Evolutionary conservation across 2,113 vertebrate species (phyloP), one percentile per base, ranked within the genome.

Genomic region (Pseudorasbora parva): DNA sequence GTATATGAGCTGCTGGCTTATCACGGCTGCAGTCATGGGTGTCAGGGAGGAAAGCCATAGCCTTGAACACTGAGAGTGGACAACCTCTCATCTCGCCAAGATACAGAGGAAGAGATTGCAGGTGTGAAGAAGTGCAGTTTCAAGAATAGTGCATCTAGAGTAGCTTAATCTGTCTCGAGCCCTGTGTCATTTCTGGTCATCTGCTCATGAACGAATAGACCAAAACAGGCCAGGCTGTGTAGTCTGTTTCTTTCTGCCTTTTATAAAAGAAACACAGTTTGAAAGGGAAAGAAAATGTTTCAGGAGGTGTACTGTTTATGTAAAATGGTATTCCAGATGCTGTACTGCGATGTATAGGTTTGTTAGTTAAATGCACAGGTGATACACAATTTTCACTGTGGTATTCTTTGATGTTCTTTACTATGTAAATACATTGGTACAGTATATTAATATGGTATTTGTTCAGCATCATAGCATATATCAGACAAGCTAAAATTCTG

Each of bases 1-100:
- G 83, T 91, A 87, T 89, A 87, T 89, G 86, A 90, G 86, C 89
- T 89, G 89, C 86, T 90, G 86, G 82, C 88, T 89, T 89, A 91
- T 92, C 92, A 90, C 87, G 83, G 84, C 87, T 86, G 85, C 88
- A 88, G 82, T 87, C 85, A 86, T 78, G 87, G 86, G 82, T 88
- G 84, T 91, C 85, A 86, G 86, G 85, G 81, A 88, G 83, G 74
- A 84, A 88, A 89, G 86, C 81, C 76, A n/a, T 21, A 79, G 57
- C 64, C 23, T 43, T 57, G 71, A 82, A 77, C 49, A 71, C 10
- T 0, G 7, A 76, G 30, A 7, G 47, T 51, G 45, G 54, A 66
- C 47, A 75, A 69, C 23, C 57, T 76, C 49, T 47, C 71, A 47
- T 49, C 43, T 62, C 41, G 23, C 9, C 5, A 21, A 62, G 54